Conservation (phyloP, 2,797 vertebrate genomes). For the Melanotaenia boesemani region DNA sequence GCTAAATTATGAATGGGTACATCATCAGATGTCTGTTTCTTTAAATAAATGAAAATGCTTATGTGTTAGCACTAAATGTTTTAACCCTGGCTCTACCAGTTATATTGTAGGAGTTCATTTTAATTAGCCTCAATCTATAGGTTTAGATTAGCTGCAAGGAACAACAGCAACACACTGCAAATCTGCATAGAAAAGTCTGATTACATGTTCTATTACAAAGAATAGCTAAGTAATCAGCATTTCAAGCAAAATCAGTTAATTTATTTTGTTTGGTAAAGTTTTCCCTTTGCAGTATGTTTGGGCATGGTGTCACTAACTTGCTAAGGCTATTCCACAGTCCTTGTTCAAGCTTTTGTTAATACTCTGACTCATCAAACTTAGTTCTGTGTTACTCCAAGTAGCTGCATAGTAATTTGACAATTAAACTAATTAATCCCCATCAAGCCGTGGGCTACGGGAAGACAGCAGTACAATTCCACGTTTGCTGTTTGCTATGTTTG, state of each 20-base stretch:
- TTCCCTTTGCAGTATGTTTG: not conserved
- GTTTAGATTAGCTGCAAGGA: not conserved
- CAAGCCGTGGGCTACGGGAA: not conserved
- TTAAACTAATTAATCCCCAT: not conserved
- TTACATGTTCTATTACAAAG: not conserved
- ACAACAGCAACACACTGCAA: not conserved
- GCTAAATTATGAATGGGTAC: slow-evolving; percentile 14
- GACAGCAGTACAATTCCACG: not conserved
- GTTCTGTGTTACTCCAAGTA: not conserved
- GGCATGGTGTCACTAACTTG: not conserved
- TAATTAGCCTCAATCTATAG: not conserved
- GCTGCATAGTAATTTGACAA: not conserved
- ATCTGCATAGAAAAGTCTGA: not conserved
- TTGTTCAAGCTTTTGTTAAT: not conserved
- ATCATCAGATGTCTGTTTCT: slow-evolving; percentile 3
- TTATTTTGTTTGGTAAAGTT: too few species aligned
- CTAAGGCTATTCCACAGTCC: not conserved
- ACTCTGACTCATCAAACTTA: not conserved
- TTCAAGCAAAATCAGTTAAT: too few species aligned
- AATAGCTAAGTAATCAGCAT: not conserved
- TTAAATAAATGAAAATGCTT: not conserved
- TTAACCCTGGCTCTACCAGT: not conserved
- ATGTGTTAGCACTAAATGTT: not conserved
- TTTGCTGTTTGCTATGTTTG: slow-evolving; percentile 1
- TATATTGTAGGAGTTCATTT: not conserved